Evolutionary conservation across 1,140 invertebrate species (phyloP).

Genomic region (Pseudomyrmex pallidus): DNA sequence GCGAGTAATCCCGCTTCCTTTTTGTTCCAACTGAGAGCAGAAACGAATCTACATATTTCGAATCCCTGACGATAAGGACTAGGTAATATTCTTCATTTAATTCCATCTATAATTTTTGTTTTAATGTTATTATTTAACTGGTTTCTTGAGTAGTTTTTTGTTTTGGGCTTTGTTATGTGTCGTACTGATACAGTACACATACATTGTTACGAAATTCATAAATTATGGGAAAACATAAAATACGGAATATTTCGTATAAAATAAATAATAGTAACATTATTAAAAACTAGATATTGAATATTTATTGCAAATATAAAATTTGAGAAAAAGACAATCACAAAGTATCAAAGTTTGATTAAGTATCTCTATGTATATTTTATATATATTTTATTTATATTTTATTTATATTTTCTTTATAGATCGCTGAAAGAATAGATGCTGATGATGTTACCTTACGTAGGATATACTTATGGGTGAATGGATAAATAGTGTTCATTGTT

Average conservation of each 20-base stretch:
- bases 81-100: not conserved
- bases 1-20: slow-evolving; percentile 39
- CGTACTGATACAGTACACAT: no score
- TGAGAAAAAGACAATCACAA: not conserved
- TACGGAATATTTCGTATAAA: no score
- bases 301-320: not conserved
- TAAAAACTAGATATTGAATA: not conserved
- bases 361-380: no score
- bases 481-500: slow-evolving; percentile 13
- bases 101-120: not conserved
- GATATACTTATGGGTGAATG: slow-evolving; percentile 5
- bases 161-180: not conserved
- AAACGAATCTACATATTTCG: slow-evolving; percentile 11
- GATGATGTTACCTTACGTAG: slow-evolving; percentile 13
- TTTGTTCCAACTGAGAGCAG: slow-evolving; percentile 12
- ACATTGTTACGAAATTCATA: no score
- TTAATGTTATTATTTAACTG: not conserved
- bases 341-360: not conserved
- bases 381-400: no score
- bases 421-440: not conserved
- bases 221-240: no score
- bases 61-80: not conserved
- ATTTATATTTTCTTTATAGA: no score
- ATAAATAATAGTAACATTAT: no score
- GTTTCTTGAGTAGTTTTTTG: not conserved